phyloP scores from a whole-genome alignment of 2,888 invertebrate genomes.

The Mayetiola destructor region DNA sequence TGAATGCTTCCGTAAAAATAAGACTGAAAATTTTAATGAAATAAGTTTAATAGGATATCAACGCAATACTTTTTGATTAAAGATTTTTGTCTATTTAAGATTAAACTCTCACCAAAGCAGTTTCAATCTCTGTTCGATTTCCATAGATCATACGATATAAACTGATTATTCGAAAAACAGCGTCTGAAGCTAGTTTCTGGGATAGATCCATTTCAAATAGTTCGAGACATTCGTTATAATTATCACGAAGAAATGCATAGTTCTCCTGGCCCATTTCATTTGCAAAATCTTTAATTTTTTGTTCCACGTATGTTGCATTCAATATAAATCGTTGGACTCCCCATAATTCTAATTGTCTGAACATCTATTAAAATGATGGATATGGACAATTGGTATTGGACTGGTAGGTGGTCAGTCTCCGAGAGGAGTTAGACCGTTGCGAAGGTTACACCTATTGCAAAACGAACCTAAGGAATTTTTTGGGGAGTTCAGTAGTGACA shows the following conservation, averaged over 20 bases:
- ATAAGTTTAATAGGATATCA: neutral
- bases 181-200: neutral
- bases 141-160: neutral
- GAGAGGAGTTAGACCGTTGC: no score
- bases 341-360: neutral
- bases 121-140: neutral
- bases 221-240: conserved; percentile 6
- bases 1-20: neutral
- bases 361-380: conserved; percentile 1
- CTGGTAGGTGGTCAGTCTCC: no score
- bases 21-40: neutral
- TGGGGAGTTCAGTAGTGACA: no score
- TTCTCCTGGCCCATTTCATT: conserved; percentile 3
- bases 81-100: neutral
- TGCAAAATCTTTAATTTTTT: neutral
- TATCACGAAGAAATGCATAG: conserved; percentile 1
- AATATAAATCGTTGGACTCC: neutral
- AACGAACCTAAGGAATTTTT: no score
- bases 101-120: neutral
- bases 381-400: no score
- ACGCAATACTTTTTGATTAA: neutral
- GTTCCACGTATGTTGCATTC: conserved; percentile 10
- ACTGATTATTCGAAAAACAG: neutral
- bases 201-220: conserved; percentile 8
- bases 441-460: no score